Conservation (phyloP, 2,113 vertebrate species). For the Coracopsis vasa region DNA sequence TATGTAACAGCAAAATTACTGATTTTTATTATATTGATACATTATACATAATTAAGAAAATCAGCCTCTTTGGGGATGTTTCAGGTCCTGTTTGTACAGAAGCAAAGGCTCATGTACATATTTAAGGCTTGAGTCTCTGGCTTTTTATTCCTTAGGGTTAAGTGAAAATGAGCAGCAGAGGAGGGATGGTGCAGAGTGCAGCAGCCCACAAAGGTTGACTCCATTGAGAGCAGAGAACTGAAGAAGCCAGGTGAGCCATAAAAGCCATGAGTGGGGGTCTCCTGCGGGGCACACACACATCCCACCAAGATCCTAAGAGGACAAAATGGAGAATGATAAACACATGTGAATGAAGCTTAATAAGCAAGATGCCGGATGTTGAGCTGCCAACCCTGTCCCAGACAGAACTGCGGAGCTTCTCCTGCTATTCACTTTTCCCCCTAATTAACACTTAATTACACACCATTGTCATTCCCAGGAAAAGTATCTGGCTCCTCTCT, state of each 20-base stretch:
- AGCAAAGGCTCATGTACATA: not conserved
- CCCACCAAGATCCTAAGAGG: not conserved
- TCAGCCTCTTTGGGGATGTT: not conserved
- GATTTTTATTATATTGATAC: not conserved
- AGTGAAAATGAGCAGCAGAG: not conserved
- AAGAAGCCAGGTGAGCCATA: not conserved
- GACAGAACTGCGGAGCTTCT: not conserved
- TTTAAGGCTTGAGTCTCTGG: not conserved
- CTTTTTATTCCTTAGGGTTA: not conserved
- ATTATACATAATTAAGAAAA: not conserved
- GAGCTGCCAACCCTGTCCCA: accelerated
- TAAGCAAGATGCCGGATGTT: not conserved
- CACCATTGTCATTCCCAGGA: not conserved
- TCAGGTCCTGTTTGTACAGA: not conserved
- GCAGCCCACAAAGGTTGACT: not conserved
- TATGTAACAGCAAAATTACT: not conserved
- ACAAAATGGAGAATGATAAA: not conserved
- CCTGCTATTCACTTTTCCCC: not conserved
- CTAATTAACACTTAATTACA: not conserved
- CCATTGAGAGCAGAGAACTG: not conserved
- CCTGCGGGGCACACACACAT: not conserved
- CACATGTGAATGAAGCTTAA: accelerated
- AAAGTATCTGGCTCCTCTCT: not conserved
- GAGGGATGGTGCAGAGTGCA: not conserved
- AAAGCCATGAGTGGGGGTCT: not conserved